Evolutionary conservation across 2,888 invertebrate genomes (phyloP).

Genomic region (Synanthedon formicaeformis): DNA sequence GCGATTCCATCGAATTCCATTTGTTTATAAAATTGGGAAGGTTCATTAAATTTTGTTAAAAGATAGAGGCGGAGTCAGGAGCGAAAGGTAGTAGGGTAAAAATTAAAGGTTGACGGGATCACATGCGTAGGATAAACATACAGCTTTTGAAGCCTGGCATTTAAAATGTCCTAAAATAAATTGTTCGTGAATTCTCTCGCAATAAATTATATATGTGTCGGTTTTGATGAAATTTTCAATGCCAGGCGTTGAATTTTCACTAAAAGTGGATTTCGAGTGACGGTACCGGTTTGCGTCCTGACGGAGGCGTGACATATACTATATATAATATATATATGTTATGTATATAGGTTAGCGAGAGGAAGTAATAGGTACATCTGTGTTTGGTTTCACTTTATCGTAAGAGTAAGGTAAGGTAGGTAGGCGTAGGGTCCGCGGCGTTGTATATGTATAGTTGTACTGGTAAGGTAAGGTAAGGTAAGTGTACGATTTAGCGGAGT

Average conservation of each 20-base stretch:
- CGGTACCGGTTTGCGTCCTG: too few relatives aligned
- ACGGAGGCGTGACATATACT: not conserved
- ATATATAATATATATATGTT: not conserved
- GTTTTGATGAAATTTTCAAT: too few relatives aligned
- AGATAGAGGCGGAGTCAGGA: not conserved
- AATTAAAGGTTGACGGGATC: slow-evolving; percentile 56
- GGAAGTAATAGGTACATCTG: not conserved
- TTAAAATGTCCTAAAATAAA: too few relatives aligned
- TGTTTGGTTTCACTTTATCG: not conserved
- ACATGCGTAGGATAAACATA: slow-evolving; percentile 23
- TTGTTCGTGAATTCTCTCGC: too few relatives aligned
- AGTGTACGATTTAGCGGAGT: slow-evolving; percentile 5
- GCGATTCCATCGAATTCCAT: too few relatives aligned
- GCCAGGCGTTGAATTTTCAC: slow-evolving; percentile 3
- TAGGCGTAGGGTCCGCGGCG: slow-evolving; percentile 1
- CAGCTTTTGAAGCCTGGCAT: too few relatives aligned
- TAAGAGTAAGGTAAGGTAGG: slow-evolving; percentile 3
- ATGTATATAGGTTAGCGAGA: not conserved
- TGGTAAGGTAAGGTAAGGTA: slow-evolving; percentile 1
- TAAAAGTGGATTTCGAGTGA: not conserved
- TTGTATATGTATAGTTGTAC: not conserved
- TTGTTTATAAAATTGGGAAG: too few relatives aligned
- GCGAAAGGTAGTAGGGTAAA: slow-evolving; percentile 29
- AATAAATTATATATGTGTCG: too few relatives aligned
- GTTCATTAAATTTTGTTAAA: too few relatives aligned